phyloP scores from a whole-genome alignment of 2,888 invertebrate genomes.

The Scaeva pyrastri region DNA sequence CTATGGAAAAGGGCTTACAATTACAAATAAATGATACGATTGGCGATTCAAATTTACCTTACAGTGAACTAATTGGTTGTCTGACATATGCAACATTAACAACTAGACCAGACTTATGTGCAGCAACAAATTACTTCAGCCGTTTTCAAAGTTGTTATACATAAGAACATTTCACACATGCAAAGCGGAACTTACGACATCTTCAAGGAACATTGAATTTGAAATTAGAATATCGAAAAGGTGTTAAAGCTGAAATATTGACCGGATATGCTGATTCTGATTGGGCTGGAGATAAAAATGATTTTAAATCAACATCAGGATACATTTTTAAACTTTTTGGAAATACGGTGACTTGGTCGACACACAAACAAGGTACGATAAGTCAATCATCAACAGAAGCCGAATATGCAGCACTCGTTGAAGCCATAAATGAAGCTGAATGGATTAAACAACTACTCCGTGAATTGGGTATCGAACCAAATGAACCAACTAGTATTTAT shows the following conservation, averaged over 20 bases:
- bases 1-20: not conserved
- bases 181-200: slow-evolving; percentile 4
- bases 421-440: slow-evolving; percentile 53
- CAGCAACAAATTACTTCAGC: slow-evolving; percentile 30
- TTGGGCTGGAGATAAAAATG: slow-evolving; percentile 40
- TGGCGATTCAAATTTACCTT: not conserved
- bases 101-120: slow-evolving; percentile 27
- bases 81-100: slow-evolving; percentile 30
- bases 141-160: slow-evolving; percentile 16
- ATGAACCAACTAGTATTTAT: slow-evolving; percentile 1
- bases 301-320: slow-evolving; percentile 29
- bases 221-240: not conserved
- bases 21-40: not conserved
- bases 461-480: slow-evolving; percentile 8
- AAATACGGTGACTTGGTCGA: slow-evolving; percentile 15
- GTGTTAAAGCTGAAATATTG: slow-evolving; percentile 15
- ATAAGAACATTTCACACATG: slow-evolving; percentile 20
- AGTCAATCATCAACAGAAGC: slow-evolving; percentile 57
- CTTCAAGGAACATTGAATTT: slow-evolving; percentile 1
- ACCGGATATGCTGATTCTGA: slow-evolving; percentile 40
- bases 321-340: slow-evolving; percentile 36
- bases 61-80: no score
- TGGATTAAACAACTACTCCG: slow-evolving; percentile 46
- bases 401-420: slow-evolving; percentile 51
- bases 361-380: slow-evolving; percentile 53